Base-by-base conservation (phyloP, 1,140 invertebrate species). In the Argopecten irradians region DNA sequence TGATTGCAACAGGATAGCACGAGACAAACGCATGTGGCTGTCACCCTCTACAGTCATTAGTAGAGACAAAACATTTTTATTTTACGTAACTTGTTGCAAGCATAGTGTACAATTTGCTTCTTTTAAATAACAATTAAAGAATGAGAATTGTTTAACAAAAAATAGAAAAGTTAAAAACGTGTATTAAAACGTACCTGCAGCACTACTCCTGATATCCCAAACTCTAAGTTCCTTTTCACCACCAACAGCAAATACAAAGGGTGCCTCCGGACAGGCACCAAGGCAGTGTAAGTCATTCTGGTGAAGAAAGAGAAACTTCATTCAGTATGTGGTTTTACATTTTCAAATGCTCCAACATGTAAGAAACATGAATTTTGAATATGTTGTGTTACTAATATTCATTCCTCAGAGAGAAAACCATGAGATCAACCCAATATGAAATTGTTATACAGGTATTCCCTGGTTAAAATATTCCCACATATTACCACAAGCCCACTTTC, bases 221-320 rank as follows among this genome's bases (percentile, higher is more conserved):
- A 98, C 96, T 92, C 97, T 97, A 88, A 98, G 97, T 95, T 97
- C 97, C 90, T 97, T 96, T 34, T 98, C 98, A 0, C 98, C 98
- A 82, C 98, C 98, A 89, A 97, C 95, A 82, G 97, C 97, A 92
- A 98, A 96, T 16, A 97, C 96, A 94, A 97, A 97, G 14, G 98
- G 97, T 93, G 97, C 97, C 93, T 99, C 97, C 8, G 98, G 98
- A 95, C 97, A 98, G 41, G 96, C 94, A 19, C 96, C 96, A 35
- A 98, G 95, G 94, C 97, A 98, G 92, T 97, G 97, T 39, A 98
- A 95, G 7, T 96, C 96, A 1, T 97, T 98, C 94, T 94, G 90
- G 39, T 91, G 83, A 87, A n/a, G 13, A 33, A 89, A 16, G 43
- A 84, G 28, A 41, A 28, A 8, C 22, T 11, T 43, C 22, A 22